Conservation (phyloP, 2,888 invertebrate genomes). For the Cordilura impudica region DNA sequence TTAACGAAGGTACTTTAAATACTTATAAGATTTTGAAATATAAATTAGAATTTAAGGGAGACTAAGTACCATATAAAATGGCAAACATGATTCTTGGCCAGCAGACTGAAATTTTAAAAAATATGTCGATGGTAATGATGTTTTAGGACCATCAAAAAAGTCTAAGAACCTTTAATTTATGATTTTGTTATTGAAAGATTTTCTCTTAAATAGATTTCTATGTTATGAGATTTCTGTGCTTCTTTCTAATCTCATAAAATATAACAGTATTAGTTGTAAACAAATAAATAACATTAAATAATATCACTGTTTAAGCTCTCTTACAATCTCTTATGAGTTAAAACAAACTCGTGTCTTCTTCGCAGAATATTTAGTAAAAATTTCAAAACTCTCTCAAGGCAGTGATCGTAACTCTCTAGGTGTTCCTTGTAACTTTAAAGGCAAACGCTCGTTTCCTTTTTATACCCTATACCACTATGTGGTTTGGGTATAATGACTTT, state of each 20-base stretch:
- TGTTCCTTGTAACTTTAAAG: neutral
- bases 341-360: conserved; percentile 4
- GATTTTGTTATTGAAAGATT: neutral
- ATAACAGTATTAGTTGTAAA: too few species aligned
- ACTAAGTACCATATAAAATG: neutral
- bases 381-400: conserved; percentile 10
- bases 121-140: too few species aligned
- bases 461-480: too few species aligned
- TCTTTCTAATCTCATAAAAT: neutral
- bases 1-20: neutral
- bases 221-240: neutral
- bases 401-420: neutral
- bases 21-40: conserved; percentile 11
- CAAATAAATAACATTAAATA: too few species aligned
- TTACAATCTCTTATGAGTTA: neutral
- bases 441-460: conserved; percentile 14
- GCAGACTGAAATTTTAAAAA: neutral
- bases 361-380: neutral
- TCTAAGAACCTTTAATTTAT: neutral
- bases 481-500: too few species aligned
- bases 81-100: neutral
- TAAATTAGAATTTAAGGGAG: conserved; percentile 8
- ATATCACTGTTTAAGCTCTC: neutral
- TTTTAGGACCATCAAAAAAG: neutral
- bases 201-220: neutral